phyloP scores from a whole-genome alignment of 2,888 invertebrate species.

The Dascillus cervinus region DNA sequence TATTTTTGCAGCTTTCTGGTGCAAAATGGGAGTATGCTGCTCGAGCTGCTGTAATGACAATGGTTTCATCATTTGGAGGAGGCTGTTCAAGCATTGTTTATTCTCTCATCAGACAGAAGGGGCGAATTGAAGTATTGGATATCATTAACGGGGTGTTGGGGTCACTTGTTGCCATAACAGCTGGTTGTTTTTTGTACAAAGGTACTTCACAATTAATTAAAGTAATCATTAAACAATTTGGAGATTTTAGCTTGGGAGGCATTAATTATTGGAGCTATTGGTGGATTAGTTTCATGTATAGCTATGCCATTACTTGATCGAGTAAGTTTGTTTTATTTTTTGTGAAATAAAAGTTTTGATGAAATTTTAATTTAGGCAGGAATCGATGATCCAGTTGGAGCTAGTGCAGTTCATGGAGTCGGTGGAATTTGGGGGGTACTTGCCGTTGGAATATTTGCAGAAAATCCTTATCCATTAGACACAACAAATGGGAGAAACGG shows the following conservation, averaged over 20 bases:
- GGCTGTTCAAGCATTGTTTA: conserved; percentile 63
- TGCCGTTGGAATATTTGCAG: conserved; percentile 84
- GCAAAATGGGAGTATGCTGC: conserved; percentile 89
- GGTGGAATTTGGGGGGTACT: conserved; percentile 69
- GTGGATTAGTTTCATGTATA: conserved; percentile 63
- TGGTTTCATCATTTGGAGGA: conserved; percentile 87
- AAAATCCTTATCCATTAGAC: conserved; percentile 71
- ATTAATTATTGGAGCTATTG: conserved; percentile 71
- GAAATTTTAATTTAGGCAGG: conserved; percentile 42
- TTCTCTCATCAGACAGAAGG: conserved; percentile 57
- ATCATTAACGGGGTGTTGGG: conserved; percentile 85
- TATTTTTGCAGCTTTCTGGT: conserved; percentile 52
- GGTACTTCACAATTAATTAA: conserved; percentile 23
- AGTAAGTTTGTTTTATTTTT: conserved; percentile 22
- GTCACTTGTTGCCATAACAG: conserved; percentile 80
- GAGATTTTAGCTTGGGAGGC: conserved; percentile 67
- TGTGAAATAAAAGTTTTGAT: not conserved
- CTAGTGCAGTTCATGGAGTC: conserved; percentile 82
- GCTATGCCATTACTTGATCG: conserved; percentile 70
- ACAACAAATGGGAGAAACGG: conserved; percentile 73
- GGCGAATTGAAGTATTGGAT: conserved; percentile 73
- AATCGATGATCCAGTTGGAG: conserved; percentile 89
- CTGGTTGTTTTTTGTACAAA: conserved; percentile 77
- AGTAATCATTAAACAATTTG: too few species aligned
- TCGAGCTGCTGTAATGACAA: conserved; percentile 81